Conservation (phyloP, 2,113 vertebrate genomes). For the Brevimyrus niger region DNA sequence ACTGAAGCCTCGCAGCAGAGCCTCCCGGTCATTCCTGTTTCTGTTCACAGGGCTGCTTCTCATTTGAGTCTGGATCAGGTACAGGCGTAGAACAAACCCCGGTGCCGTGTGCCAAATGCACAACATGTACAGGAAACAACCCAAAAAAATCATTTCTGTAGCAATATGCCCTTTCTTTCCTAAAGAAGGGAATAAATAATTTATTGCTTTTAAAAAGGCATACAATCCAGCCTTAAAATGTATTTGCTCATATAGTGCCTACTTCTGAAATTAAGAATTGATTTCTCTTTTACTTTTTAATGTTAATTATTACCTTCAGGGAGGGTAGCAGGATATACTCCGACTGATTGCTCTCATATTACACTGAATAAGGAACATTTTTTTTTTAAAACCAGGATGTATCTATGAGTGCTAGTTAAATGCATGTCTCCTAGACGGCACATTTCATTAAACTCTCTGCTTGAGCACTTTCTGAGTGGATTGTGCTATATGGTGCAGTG, state of each 20-base stretch:
- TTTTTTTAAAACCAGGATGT: background rate
- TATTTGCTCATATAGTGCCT: conserved; percentile 58
- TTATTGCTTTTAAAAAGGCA: conserved; percentile 35
- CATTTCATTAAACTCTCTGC: background rate
- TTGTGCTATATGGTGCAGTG: background rate
- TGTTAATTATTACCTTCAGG: conserved; percentile 12
- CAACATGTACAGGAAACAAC: conserved; percentile 36
- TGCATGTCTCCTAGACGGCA: background rate
- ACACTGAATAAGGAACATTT: background rate
- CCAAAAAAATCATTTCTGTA: background rate
- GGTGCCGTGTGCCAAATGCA: conserved; percentile 17
- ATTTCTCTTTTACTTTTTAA: conserved; percentile 30
- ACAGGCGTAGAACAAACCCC: conserved; percentile 49
- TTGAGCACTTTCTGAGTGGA: background rate
- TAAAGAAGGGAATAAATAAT: background rate
- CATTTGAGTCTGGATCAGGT: conserved; percentile 58
- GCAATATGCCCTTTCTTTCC: conserved; percentile 15
- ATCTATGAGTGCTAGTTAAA: background rate
- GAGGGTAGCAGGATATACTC: background rate
- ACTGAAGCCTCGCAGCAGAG: conserved; percentile 18
- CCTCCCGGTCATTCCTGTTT: conserved; percentile 58
- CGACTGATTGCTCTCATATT: background rate
- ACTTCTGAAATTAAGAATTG: conserved; percentile 48
- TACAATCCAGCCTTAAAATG: conserved; percentile 45
- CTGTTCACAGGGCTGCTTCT: conserved; percentile 49